A percentile compares a stretch with the other conserved stretches of the same genome.
phyloP scores from a whole-genome alignment of 1,140 invertebrate species.

The Sitophilus oryzae region DNA sequence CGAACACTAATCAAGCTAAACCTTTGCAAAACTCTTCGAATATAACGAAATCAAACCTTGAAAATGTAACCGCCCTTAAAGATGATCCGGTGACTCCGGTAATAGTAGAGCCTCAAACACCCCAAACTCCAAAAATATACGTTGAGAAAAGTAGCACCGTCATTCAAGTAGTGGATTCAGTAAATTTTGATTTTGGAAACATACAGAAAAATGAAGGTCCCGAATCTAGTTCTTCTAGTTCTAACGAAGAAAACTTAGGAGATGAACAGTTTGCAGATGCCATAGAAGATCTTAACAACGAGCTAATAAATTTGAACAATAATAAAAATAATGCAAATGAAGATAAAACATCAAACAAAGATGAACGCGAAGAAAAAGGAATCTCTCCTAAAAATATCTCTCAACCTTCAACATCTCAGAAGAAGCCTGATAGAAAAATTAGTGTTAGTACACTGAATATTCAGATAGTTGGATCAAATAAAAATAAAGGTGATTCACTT shows the following conservation, averaged over 20 bases:
- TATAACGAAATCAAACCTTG: not conserved
- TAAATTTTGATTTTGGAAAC: slow-evolving; percentile 12
- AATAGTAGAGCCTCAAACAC: not conserved
- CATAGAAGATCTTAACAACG: slow-evolving; percentile 35
- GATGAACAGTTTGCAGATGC: slow-evolving; percentile 41
- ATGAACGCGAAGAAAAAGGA: not conserved
- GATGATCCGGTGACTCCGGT: not conserved
- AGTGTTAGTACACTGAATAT: slow-evolving; percentile 21
- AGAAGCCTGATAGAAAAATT: slow-evolving; percentile 7
- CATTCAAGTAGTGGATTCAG: slow-evolving; percentile 37
- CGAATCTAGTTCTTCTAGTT: slow-evolving; percentile 15
- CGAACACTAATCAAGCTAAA: no score
- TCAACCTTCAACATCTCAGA: not conserved
- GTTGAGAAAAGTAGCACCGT: slow-evolving; percentile 43
- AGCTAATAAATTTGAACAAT: slow-evolving; percentile 12
- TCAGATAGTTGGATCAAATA: not conserved
- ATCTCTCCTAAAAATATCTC: not conserved
- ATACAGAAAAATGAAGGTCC: slow-evolving; percentile 12
- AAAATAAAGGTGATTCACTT: not conserved
- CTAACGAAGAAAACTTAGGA: slow-evolving; percentile 28
- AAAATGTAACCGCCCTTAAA: not conserved
- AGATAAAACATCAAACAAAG: slow-evolving; percentile 3
- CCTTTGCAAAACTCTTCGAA: not conserved
- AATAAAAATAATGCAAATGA: slow-evolving; percentile 4
- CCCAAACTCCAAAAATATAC: slow-evolving; percentile 31